phyloP scores from a whole-genome alignment of 64 coral and sea anemone genomes.

The Pachyseris speciosa region DNA sequence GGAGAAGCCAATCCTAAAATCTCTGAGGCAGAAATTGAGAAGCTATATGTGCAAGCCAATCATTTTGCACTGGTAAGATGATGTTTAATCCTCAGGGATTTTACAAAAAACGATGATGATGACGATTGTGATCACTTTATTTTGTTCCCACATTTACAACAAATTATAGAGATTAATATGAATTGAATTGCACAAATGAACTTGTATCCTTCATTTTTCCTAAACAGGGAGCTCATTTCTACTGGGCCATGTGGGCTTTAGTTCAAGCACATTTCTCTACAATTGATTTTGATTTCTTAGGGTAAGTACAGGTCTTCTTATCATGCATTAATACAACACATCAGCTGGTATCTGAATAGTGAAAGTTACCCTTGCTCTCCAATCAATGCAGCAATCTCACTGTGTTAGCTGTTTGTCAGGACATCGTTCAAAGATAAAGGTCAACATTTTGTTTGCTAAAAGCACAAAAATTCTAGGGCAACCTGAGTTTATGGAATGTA shows the following conservation, averaged over 20 bases:
- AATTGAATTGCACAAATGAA: background rate
- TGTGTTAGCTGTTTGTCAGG: too few species aligned
- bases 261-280: slow-evolving; percentile 89
- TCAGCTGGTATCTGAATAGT: too few species aligned
- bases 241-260: slow-evolving; percentile 89
- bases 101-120: background rate
- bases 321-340: too few species aligned
- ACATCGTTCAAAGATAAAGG: too few species aligned
- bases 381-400: too few species aligned
- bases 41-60: slow-evolving; percentile 89
- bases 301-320: slow-evolving; percentile 40
- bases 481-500: too few species aligned
- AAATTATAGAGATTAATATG: background rate
- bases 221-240: slow-evolving; percentile 84
- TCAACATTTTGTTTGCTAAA: too few species aligned
- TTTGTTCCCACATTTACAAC: background rate
- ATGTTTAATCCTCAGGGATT: background rate
- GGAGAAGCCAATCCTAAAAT: slow-evolving; percentile 61
- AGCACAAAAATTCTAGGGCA: too few species aligned
- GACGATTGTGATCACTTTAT: too few species aligned
- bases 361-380: too few species aligned
- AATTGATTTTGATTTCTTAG: slow-evolving; percentile 95
- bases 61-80: slow-evolving; percentile 95
- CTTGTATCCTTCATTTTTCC: background rate
- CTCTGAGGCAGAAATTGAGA: slow-evolving; percentile 60